Conservation (phyloP, 2,113 vertebrate species). For the Tylochromis polylepis region DNA sequence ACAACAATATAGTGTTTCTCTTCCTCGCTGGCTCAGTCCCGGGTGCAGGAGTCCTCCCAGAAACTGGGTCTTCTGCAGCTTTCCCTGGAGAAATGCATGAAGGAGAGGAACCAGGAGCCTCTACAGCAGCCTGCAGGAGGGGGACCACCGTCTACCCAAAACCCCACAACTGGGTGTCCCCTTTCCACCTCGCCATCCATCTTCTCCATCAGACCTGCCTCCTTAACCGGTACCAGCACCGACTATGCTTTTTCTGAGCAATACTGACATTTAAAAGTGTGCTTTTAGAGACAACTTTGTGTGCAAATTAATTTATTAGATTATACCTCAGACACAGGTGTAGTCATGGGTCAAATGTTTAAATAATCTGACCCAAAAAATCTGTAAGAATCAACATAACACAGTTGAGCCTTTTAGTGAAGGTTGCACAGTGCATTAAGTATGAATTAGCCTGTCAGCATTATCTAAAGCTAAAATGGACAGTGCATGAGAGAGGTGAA, state of each 20-base stretch:
- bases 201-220: conserved; percentile 50
- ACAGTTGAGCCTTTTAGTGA: background rate
- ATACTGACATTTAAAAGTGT: accelerated
- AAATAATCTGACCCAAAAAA: background rate
- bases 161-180: background rate
- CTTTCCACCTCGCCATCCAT: conserved; percentile 23
- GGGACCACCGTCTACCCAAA: background rate
- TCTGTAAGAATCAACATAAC: accelerated
- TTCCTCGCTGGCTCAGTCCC: conserved; percentile 37
- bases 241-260: background rate
- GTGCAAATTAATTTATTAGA: background rate
- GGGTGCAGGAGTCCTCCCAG: conserved; percentile 58
- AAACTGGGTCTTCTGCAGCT: conserved; percentile 54
- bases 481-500: background rate
- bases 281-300: background rate
- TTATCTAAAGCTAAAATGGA: background rate
- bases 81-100: conserved; percentile 40
- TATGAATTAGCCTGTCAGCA: background rate
- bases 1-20: background rate
- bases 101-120: conserved; percentile 15
- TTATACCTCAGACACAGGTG: background rate
- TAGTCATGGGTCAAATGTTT: background rate
- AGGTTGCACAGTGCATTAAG: background rate
- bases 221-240: conserved; percentile 44
- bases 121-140: background rate